Conservation (phyloP, 2,113 vertebrate species). For the Triplophysa rosa region DNA sequence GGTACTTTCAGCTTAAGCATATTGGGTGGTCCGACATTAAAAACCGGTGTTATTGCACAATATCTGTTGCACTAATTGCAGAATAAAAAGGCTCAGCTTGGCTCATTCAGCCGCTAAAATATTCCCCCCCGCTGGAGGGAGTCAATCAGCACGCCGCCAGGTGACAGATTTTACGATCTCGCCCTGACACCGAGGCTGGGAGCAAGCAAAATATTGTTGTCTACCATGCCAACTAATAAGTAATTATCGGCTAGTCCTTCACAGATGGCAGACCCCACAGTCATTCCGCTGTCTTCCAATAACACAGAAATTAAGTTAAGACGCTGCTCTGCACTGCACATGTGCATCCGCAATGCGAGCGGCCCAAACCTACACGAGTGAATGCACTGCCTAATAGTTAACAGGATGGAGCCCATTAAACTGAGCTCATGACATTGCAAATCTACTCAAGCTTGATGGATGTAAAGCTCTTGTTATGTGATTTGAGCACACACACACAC, state of each 20-base stretch:
- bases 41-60: constrained; percentile 16
- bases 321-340: constrained; percentile 22
- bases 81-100: constrained; percentile 43
- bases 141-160: constrained; percentile 45
- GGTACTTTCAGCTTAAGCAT: constrained; percentile 6
- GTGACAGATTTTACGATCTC: constrained; percentile 48
- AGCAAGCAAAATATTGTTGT: constrained; percentile 49
- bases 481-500: not conserved
- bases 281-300: constrained; percentile 46
- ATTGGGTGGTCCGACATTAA: not conserved
- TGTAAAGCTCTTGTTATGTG: constrained; percentile 30
- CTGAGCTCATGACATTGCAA: constrained; percentile 24
- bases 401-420: constrained; percentile 19
- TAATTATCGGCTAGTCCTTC: constrained; percentile 53
- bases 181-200: constrained; percentile 42
- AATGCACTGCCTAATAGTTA: constrained; percentile 23
- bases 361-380: constrained; percentile 34
- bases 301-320: constrained; percentile 46
- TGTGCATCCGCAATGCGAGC: constrained; percentile 38
- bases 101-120: constrained; percentile 1
- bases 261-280: constrained; percentile 51
- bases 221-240: constrained; percentile 55
- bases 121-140: constrained; percentile 46
- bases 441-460: constrained; percentile 43
- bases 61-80: constrained; percentile 41